phyloP scores from a whole-genome alignment of 2,888 invertebrate genomes.

The Lasioglossum calceatum region DNA sequence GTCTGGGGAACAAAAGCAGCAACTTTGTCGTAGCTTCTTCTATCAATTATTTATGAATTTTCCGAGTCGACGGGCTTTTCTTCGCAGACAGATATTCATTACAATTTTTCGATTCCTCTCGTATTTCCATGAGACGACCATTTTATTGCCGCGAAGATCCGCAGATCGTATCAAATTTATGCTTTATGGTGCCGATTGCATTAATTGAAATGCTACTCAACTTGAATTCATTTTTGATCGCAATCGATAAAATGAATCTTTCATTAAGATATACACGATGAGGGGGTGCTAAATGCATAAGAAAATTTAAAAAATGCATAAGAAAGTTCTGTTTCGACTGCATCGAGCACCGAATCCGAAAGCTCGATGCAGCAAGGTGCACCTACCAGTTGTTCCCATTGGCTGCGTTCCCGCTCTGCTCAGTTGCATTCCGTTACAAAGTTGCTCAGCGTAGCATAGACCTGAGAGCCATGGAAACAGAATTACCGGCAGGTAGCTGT shows the following conservation, averaged over 20 bases:
- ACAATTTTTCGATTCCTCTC: not conserved
- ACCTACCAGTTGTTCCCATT: conserved; percentile 14
- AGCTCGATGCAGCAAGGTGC: conserved; percentile 23
- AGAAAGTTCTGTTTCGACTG: not conserved
- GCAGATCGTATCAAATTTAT: no score
- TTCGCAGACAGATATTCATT: not conserved
- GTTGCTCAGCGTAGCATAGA: not conserved
- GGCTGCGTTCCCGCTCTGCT: not conserved
- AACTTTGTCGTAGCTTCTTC: conserved; percentile 8
- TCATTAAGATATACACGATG: no score
- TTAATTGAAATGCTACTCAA: not conserved
- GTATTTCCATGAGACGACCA: not conserved
- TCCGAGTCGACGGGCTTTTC: conserved; percentile 33
- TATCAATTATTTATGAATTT: conserved; percentile 74
- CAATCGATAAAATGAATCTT: not conserved
- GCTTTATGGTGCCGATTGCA: no score
- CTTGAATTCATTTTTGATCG: no score
- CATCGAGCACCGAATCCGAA: not conserved
- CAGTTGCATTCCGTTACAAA: conserved; percentile 30
- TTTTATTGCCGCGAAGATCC: not conserved
- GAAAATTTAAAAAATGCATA: not conserved
- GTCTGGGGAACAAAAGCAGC: conserved; percentile 50
- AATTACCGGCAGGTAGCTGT: not conserved
- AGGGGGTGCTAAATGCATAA: no score
- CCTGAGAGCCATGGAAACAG: not conserved